Percentiles rank a stretch among this genome's conserved stretches.
phyloP scores from a whole-genome alignment of 2,113 vertebrate species.

The Pituophis catenifer region DNA sequence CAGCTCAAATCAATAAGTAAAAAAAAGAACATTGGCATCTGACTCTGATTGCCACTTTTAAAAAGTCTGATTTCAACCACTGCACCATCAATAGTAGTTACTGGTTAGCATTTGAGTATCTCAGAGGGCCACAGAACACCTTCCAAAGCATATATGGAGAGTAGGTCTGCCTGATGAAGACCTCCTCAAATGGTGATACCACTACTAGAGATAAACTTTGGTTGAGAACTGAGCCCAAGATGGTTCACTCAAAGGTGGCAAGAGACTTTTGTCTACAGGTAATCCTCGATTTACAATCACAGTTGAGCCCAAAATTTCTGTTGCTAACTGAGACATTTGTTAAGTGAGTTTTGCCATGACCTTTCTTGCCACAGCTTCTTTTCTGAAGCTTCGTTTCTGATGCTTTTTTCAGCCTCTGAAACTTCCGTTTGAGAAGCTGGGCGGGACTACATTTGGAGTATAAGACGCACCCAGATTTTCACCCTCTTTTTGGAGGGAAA shows the following conservation, averaged over 20 bases:
- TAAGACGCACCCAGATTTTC: too few species aligned
- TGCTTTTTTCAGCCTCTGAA: too few species aligned
- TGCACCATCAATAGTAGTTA: neutral
- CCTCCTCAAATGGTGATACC: neutral
- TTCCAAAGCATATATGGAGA: neutral
- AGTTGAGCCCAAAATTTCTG: neutral
- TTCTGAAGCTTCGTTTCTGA: too few species aligned
- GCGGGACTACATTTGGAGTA: too few species aligned
- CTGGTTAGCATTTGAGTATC: neutral
- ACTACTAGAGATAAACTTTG: neutral
- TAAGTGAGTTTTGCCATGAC: neutral
- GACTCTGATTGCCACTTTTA: neutral
- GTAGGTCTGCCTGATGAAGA: neutral
- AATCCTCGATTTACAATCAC: neutral
- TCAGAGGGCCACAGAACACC: neutral
- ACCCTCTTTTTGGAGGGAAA: too few species aligned
- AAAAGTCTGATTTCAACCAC: neutral
- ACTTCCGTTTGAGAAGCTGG: too few species aligned
- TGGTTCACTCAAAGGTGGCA: neutral
- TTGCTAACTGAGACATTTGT: neutral
- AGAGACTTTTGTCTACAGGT: neutral
- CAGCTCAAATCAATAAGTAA: neutral
- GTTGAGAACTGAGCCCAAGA: neutral
- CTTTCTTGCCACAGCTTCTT: neutral
- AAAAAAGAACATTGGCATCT: neutral